These are phyloP conservation scores for Autographa pulchrina DNA, from an alignment of 2,888 invertebrate genomes.

Conservation along the genomic window DNA sequence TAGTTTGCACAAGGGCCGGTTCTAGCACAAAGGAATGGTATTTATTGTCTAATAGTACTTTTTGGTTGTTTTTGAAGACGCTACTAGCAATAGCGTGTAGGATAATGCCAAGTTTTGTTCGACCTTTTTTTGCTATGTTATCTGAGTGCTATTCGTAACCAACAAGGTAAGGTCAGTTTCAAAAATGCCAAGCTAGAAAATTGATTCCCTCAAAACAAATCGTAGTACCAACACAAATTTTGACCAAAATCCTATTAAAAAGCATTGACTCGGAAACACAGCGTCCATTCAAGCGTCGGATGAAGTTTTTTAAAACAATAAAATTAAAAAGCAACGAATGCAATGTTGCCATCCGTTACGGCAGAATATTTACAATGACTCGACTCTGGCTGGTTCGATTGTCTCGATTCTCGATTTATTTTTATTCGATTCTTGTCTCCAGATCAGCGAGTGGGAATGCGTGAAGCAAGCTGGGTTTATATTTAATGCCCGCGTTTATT, in stretches of 20 bases:
- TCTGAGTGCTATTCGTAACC: too few relatives aligned
- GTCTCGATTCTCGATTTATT: conserved; percentile 78
- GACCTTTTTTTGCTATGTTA: too few relatives aligned
- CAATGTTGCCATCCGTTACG: conserved; percentile 64
- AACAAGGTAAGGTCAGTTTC: background rate
- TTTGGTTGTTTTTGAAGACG: too few relatives aligned
- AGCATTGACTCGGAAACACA: conserved; percentile 55
- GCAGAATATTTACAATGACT: conserved; percentile 68
- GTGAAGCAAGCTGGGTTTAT: conserved; percentile 67
- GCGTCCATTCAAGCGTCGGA: conserved; percentile 60
- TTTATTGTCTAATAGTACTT: background rate
- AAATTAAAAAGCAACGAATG: conserved; percentile 55
- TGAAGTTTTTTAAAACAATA: conserved; percentile 56
- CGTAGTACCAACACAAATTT: conserved; percentile 24
- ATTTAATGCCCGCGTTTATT: conserved; percentile 59
- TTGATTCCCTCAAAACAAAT: conserved; percentile 38
- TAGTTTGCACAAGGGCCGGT: background rate
- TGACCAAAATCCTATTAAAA: conserved; percentile 45
- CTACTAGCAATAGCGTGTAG: too few relatives aligned
- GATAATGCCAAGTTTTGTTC: too few relatives aligned
- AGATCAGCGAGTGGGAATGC: conserved; percentile 65
- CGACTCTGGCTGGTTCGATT: conserved; percentile 68
- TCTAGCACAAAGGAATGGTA: background rate
- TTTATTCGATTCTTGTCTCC: conserved; percentile 74
- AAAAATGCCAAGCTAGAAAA: conserved; percentile 19